Percentiles rank a stretch among this genome's conserved stretches.
Conservation (phyloP, 2,113 vertebrate species). For the Microtus ochrogaster region DNA sequence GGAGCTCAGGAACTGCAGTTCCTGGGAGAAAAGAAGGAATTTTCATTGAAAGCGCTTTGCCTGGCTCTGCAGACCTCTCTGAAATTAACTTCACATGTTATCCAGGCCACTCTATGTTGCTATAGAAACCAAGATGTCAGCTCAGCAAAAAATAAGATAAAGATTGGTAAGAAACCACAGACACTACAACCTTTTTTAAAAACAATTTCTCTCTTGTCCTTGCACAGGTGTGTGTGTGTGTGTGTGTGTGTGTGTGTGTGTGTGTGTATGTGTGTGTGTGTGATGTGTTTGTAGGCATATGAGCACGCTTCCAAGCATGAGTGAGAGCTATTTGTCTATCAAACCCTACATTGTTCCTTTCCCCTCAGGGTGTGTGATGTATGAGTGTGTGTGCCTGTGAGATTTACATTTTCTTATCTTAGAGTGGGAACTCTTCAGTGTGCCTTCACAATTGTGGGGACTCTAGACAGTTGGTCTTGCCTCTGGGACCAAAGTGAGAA, state of each 20-base stretch:
- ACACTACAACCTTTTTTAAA: background rate
- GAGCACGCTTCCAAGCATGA: background rate
- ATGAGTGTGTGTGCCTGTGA: background rate
- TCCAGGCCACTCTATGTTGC: constrained; percentile 70
- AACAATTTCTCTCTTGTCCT: background rate
- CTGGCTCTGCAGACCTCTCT: constrained; percentile 48
- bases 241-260: background rate
- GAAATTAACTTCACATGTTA: constrained; percentile 57
- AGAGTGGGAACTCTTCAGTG: too few species aligned
- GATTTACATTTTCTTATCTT: background rate
- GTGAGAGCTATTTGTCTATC: background rate
- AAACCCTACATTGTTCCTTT: background rate
- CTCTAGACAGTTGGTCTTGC: background rate
- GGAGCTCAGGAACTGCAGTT: background rate
- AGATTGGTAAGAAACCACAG: constrained; percentile 39
- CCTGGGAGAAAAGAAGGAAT: background rate
- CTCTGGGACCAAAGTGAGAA: background rate
- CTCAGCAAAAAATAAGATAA: constrained; percentile 72
- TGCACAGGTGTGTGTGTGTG: background rate
- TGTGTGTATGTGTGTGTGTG: background rate
- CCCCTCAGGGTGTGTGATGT: too few species aligned
- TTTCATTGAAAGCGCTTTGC: background rate
- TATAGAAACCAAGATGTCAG: constrained; percentile 73
- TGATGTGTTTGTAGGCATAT: background rate
- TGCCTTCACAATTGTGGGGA: background rate